Evolutionary conservation across 2,797 vertebrate genomes (phyloP), one percentile per base, ranked within the genome.

Genomic region (Leptodactylus fallax): DNA sequence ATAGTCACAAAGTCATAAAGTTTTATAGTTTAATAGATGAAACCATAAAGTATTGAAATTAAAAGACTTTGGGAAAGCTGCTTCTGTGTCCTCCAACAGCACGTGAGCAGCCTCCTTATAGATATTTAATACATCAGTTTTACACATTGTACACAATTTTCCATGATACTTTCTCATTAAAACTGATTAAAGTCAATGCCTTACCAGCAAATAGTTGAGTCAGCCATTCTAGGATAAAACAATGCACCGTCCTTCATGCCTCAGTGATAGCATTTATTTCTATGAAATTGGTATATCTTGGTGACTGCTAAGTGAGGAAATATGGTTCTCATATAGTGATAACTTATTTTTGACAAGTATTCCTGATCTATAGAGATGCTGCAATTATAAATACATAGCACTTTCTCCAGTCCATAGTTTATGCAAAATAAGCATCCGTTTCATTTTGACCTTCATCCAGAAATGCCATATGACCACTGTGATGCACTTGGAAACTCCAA

Each of bases 51-150:
- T 77, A 77, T 77, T 3, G 74, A 77, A 77, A 77, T 77, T 77
- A 77, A 77, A 77, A 77, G 74, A 77, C 47, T 77, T 23, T 77
- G 21, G 49, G 74, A 11, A 51, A 77, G 74, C 11, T 77, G 49
- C 1, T 51, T 77, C 21, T 13, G n/a, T 77, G 74, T 53, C 74
- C 49, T 77, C 74, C 47, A 77, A 77, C 12, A 13, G 21, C 49
- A 53, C 47, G 12, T 53, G 74, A 53, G 12, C 74, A 53, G 12
- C n/a, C 25, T 79, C 78, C 56, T 60, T 92, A 17, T 91, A 87
- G 91, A 53, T 53, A 51, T 77, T 77, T 77, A 77, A 14, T 53
- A 51, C 74, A 53, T 77, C 49, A 23, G 21, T 77, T 77, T 77
- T 77, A 77, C n/a, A 77, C 49, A n/a, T 23, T 53, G 74, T 77